Evolutionary conservation across 2,797 vertebrate species (phyloP), one percentile per base, ranked within the genome.

Genomic region (Lycodopsis pacificus): DNA sequence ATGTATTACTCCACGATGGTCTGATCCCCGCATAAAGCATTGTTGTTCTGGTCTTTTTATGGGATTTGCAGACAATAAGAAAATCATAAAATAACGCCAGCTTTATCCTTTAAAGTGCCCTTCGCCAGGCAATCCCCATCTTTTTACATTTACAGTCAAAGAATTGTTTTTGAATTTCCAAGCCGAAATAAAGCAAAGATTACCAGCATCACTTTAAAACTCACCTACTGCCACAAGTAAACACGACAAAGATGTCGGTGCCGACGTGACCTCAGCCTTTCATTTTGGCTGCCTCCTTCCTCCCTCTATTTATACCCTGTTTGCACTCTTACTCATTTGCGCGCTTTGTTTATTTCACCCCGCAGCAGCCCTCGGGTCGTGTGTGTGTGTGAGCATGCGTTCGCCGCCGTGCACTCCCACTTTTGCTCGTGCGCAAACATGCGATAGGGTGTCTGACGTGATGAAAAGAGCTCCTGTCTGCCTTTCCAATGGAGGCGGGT

Each of bases 301-400:
- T 63, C n/a, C 17, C 46, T 64, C 15, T 77, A n/a, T 84, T 76
- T 65, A 58, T 76, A 70, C 57, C 53, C 53, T 22, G 6, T 77
- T 75, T 56, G 57, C 61, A 40, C 65, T 79, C 63, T 68, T 61
- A 77, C 44, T 85, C 84, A 84, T 85, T 79, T 79, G n/a, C 42
- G n/a, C 9, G 1, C 56, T 79, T 69, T 86, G 75, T 72, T 89
- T 82, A 79, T 67, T 75, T 84, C 79, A 56, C 72, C 74, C 61
- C 10, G 42, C 58, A 61, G 81, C 72, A 63, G 48, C 74, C 80
- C 57, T 73, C 15, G 5, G 63, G 73, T 76, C 59, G 68, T 46
- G 42, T 38, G 63, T 38, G 63, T 48, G 34, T 59, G 32, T 13
- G 44, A 49, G 3, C 53, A 4, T 22, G 59, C 30, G 71, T 59